Evolutionary conservation across 2,113 vertebrate species (phyloP).

Genomic region (Platycercus adscitus): DNA sequence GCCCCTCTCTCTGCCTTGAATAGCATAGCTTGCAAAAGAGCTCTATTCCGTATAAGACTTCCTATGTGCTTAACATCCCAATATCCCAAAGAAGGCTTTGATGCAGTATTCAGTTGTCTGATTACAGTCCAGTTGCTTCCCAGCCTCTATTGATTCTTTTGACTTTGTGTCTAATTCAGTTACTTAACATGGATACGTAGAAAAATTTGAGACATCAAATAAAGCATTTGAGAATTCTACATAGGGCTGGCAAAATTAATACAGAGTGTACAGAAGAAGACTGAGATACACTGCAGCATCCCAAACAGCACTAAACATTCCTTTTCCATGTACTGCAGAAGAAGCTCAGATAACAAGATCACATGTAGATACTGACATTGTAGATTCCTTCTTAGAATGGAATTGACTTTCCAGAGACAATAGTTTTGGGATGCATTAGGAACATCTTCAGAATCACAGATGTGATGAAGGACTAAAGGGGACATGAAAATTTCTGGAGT

Average conservation of each 20-base stretch:
- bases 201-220: background rate
- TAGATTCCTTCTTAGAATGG: background rate
- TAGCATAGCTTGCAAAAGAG: background rate
- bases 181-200: background rate
- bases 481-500: background rate
- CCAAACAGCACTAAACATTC: background rate
- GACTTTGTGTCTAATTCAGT: background rate
- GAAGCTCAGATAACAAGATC: background rate
- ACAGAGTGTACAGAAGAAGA: background rate
- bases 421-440: accelerated
- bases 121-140: background rate
- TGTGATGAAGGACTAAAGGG: background rate
- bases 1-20: background rate
- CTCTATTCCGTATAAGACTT: background rate
- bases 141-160: background rate
- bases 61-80: background rate
- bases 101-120: background rate
- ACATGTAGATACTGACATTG: accelerated
- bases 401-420: background rate
- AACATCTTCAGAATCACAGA: background rate
- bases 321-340: background rate
- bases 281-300: background rate
- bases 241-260: background rate
- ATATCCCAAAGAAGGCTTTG: background rate
- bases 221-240: background rate